phyloP scores from a whole-genome alignment of 1,140 invertebrate genomes.

The Cyclargus thomasi region DNA sequence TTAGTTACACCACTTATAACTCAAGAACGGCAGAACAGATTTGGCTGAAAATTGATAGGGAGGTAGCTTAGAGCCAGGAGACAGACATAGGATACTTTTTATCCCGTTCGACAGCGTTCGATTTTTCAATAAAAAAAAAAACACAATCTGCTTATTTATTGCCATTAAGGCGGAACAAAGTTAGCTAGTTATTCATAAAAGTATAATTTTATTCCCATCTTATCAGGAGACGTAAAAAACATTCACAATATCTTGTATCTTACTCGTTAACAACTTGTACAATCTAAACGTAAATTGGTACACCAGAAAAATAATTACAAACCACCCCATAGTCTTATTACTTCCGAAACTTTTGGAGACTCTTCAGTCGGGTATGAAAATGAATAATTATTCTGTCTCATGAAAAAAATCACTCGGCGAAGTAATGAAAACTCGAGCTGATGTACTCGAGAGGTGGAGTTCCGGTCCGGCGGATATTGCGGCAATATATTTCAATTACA shows the following conservation, averaged over 20 bases:
- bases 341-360: conserved; percentile 35
- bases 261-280: background rate
- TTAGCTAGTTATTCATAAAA: no score
- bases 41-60: no score
- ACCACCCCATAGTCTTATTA: conserved; percentile 26
- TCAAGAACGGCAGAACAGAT: no score
- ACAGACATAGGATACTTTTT: no score
- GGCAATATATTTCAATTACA: conserved; percentile 75
- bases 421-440: conserved; percentile 70
- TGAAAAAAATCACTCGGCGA: conserved; percentile 66
- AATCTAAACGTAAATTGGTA: background rate
- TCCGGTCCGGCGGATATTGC: conserved; percentile 69
- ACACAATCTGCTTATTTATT: no score
- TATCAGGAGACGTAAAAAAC: no score
- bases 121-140: no score
- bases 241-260: background rate
- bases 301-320: conserved; percentile 33
- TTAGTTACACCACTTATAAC: no score
- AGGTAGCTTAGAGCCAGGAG: no score
- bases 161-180: no score
- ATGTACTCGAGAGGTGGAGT: conserved; percentile 61
- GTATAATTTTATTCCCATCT: no score
- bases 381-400: conserved; percentile 69
- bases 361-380: conserved; percentile 53
- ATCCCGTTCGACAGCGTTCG: no score